Evolutionary conservation across 2,888 invertebrate genomes (phyloP), one percentile per base, ranked within the genome.

Genomic region (Tetropium fuscum): DNA sequence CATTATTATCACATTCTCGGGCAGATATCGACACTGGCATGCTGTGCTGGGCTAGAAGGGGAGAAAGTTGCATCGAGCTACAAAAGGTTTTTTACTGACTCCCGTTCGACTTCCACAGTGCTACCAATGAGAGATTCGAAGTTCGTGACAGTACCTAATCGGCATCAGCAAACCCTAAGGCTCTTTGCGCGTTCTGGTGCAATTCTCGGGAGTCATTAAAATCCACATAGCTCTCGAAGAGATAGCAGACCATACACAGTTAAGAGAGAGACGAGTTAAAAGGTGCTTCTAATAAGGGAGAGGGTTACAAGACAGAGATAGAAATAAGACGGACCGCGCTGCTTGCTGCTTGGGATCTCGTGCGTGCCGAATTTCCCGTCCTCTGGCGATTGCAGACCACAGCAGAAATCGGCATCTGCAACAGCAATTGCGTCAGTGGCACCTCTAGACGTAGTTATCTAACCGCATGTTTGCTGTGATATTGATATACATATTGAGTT

Each of bases 321-420:
- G 67, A 74, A 67, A 70, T 58, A 64, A 59, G 75, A 86, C 87
- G 84, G 86, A 87, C 87, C 87, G 79, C 87, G 87, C 76, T 73
- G 73, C 84, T 85, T 85, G 83, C 85, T 84, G 75, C 84, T 84
- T 64, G 70, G 74, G 68, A 84, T 84, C 76, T 84, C 83, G 84
- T 86, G 84, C 74, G 82, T 81, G 84, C 87, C 86, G 82, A 85
- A 84, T 80, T 87, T 87, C 83, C 87, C 86, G 83, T 90, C 90
- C 84, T 89, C 90, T 79, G 92, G 92, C 79, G 90, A 88, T 79
- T 88, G 88, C 84, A 92, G 87, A 83, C 91, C 92, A 87, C 92
- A 92, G 88, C 92, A 92, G 87, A 92, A 92, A 87, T 91, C 92
- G 83, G 91, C 91, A 92, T 92, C 92, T 92, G 92, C 83, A 92